A percentile compares a stretch with the other conserved stretches of the same genome.
Conservation (phyloP, 53 echinoderm and acorn worm species). For the Arbacia lixula region DNA sequence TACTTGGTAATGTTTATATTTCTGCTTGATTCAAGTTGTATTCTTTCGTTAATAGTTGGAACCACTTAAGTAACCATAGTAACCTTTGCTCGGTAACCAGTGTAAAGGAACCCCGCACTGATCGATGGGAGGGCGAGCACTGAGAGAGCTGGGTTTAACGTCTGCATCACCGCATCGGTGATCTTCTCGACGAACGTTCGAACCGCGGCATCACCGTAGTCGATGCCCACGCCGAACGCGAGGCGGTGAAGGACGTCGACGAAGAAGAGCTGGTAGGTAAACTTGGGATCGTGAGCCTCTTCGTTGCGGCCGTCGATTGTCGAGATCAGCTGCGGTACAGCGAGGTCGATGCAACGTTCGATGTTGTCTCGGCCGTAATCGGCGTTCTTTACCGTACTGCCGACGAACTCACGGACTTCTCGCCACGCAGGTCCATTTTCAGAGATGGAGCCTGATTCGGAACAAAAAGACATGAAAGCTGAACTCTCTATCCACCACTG, state of each 20-base stretch:
- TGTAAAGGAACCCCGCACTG: background rate
- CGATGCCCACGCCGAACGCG: background rate
- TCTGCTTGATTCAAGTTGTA: too few species aligned
- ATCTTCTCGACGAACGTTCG: background rate
- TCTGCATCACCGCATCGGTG: background rate
- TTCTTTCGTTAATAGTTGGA: too few species aligned
- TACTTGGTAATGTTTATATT: too few species aligned
- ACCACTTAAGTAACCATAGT: too few species aligned
- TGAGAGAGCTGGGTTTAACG: background rate
- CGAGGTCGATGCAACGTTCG: background rate
- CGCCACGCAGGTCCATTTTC: background rate
- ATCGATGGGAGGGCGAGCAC: background rate
- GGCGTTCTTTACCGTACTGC: background rate
- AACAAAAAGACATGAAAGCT: too few species aligned
- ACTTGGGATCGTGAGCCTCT: background rate
- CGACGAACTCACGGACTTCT: background rate
- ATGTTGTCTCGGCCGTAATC: background rate
- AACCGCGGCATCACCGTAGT: background rate
- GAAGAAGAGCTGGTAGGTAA: background rate
- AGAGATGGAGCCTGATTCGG: conserved; percentile 1
- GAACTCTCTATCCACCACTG: too few species aligned
- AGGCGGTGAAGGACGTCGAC: conserved; percentile 9
- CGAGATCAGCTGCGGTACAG: background rate
- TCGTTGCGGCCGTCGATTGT: background rate
- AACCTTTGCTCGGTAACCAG: background rate